Conservation (phyloP, 2,888 invertebrate species). For the Trichopoda pennipes region DNA sequence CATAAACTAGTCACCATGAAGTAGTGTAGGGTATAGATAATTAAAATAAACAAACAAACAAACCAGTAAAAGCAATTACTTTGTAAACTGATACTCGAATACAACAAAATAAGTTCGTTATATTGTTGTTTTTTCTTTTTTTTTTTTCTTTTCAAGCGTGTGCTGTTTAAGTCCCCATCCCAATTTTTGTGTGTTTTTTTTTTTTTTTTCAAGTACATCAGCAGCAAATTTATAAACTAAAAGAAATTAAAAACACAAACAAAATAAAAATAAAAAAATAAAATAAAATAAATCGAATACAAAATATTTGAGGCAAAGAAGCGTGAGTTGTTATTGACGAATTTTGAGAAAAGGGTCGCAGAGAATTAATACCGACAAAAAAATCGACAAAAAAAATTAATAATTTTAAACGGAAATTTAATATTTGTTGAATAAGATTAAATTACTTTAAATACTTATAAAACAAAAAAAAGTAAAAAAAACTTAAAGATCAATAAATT, state of each 20-base stretch:
- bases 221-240: neutral
- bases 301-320: constrained; percentile 20
- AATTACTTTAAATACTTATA: constrained; percentile 18
- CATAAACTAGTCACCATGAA: neutral
- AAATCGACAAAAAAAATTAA: neutral
- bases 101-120: constrained; percentile 33
- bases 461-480: neutral
- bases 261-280: too few species aligned
- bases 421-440: constrained; percentile 38
- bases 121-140: constrained; percentile 5
- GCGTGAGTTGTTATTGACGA: constrained; percentile 32
- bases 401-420: constrained; percentile 22
- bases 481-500: neutral
- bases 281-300: neutral
- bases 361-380: constrained; percentile 7
- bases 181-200: neutral
- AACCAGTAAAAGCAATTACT: constrained; percentile 15
- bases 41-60: neutral
- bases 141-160: constrained; percentile 6
- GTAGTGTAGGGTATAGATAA: constrained; percentile 14
- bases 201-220: constrained; percentile 9
- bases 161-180: constrained; percentile 7
- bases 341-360: constrained; percentile 10
- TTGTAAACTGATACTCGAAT: constrained; percentile 60
- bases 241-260: neutral